Evolutionary conservation across 2,113 vertebrate species (phyloP), one percentile per base, ranked within the genome.

Genomic region (Mionectes macconnelli): DNA sequence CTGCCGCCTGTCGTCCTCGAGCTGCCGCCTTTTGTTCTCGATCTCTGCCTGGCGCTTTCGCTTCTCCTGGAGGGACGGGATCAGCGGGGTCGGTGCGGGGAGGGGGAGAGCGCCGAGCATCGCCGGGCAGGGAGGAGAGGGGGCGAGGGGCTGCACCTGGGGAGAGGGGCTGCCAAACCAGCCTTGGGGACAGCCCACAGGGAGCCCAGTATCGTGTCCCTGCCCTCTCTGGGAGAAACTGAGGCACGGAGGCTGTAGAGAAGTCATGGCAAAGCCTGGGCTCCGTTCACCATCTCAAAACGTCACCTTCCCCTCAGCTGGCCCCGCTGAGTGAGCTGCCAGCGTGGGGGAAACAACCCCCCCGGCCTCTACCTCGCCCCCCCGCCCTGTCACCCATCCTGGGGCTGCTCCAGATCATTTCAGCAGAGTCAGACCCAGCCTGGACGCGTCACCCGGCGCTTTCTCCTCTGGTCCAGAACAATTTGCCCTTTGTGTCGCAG

Each of bases 1-100:
- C 83, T 98, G 98, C 90, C 99, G 63, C 35, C 98, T 87, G 92
- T 99, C 98, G 0, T 99, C 99, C 93, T 99, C 99, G 44, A 99
- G 96, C 93, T 99, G 99, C 69, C 98, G 97, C 50, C 97, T 98
- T 93, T 98, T 99, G 89, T 98, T 98, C 96, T 99, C 99, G 0
- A 99, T 97, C 97, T 99, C 99, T 0, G 97, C 97, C 97, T 99
- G 98, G 87, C 98, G 98, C 96, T 98, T 98, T 88, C 99, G 97
- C 96, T 98, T 99, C 98, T 99, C 99, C 99, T 99, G 97, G 4
- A 53, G 85, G 88, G 60, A 35, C 0, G 27, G 81, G 78, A 77
- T 84, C 10, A 3, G 82, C 68, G 35, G 82, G 86, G 14, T 87
- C 6, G 4, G 88, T 0, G 1, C 0, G 27, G 85, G 81, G 39